Conservation (phyloP, 2,888 invertebrate genomes). For the Drosophila demipolita region DNA sequence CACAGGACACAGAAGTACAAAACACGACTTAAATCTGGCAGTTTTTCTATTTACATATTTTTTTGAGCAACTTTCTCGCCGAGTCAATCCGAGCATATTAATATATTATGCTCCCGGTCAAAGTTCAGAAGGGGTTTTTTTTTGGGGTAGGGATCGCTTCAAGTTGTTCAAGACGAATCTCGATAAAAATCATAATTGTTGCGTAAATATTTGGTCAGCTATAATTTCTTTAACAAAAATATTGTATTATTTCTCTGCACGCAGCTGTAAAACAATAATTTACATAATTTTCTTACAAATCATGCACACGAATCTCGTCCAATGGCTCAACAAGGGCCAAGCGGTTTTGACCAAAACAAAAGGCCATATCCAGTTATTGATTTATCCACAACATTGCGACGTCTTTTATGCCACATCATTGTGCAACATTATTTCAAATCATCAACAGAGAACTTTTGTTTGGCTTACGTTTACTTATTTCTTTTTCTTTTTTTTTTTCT, state of each 20-base stretch:
- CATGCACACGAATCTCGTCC: conserved; percentile 59
- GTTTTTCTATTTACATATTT: conserved; percentile 31
- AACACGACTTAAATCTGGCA: conserved; percentile 7
- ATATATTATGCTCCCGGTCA: conserved; percentile 20
- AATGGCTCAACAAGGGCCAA: conserved; percentile 16
- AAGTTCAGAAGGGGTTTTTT: conserved; percentile 28
- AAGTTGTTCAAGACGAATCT: neutral
- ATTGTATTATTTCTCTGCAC: conserved; percentile 48
- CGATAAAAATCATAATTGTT: conserved; percentile 76
- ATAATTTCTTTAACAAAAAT: conserved; percentile 75
- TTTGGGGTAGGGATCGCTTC: neutral
- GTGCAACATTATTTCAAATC: conserved; percentile 70
- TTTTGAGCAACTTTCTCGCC: conserved; percentile 32
- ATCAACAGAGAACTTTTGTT: conserved; percentile 61
- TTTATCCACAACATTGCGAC: conserved; percentile 50
- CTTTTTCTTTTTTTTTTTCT: conserved; percentile 5
- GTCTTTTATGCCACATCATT: conserved; percentile 71
- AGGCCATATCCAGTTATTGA: conserved; percentile 61
- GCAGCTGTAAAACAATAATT: conserved; percentile 71
- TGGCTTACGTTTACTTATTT: conserved; percentile 26
- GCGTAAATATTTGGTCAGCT: conserved; percentile 78
- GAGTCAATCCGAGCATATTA: conserved; percentile 23
- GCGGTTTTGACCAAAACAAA: conserved; percentile 25
- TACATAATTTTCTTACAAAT: conserved; percentile 78
- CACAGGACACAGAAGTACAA: neutral